Evolutionary conservation across 2,888 invertebrate genomes (phyloP).

Genomic region (Tachina grossa): DNA sequence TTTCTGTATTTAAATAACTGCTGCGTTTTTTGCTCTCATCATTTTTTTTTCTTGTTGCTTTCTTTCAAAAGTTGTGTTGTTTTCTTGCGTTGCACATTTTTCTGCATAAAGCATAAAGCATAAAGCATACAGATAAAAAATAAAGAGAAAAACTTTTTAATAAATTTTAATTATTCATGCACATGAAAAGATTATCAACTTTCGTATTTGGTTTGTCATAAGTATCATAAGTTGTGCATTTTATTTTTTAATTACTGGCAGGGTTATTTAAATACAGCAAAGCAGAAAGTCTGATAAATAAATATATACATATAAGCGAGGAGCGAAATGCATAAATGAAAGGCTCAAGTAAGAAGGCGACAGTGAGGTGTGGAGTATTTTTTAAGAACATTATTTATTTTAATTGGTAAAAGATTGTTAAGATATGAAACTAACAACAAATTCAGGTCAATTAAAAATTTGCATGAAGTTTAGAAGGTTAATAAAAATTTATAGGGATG

Average conservation of each 20-base stretch:
- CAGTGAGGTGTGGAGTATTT: constrained; percentile 16
- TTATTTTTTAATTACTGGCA: constrained; percentile 69
- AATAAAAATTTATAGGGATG: background rate
- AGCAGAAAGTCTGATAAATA: constrained; percentile 11
- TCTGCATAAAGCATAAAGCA: constrained; percentile 9
- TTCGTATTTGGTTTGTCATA: constrained; percentile 68
- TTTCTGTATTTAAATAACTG: constrained; percentile 52
- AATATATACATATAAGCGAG: background rate
- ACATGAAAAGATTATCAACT: constrained; percentile 81
- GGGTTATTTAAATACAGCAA: constrained; percentile 48
- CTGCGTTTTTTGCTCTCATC: constrained; percentile 7
- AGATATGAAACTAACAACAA: constrained; percentile 25
- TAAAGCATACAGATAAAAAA: background rate
- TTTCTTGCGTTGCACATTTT: constrained; percentile 64
- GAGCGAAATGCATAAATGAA: constrained; percentile 14
- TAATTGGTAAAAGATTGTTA: constrained; percentile 61
- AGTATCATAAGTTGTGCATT: constrained; percentile 71
- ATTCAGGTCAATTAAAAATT: constrained; percentile 62
- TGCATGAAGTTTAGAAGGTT: constrained; percentile 3
- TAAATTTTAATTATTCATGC: constrained; percentile 83
- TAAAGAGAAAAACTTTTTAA: constrained; percentile 59
- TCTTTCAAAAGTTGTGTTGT: constrained; percentile 66
- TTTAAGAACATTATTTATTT: constrained; percentile 54
- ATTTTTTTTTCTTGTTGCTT: constrained; percentile 36
- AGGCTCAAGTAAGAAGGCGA: constrained; percentile 5